These are phyloP conservation scores for Steinernema feltiae DNA, from an alignment of 1,140 invertebrate genomes.

Conservation along the genomic window DNA sequence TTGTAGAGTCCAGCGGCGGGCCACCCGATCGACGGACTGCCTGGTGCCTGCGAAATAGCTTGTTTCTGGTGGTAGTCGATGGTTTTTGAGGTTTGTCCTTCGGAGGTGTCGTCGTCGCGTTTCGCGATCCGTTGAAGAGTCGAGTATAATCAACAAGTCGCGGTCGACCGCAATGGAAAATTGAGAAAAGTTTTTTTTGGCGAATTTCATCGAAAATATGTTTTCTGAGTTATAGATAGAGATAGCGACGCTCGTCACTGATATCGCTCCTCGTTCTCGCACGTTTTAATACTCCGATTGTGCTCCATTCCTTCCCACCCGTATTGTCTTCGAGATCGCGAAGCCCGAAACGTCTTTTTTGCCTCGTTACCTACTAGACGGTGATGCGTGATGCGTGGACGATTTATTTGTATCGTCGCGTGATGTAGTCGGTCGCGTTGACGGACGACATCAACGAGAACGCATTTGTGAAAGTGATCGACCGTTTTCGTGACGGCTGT, in stretches of 20 bases:
- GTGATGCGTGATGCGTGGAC: not conserved
- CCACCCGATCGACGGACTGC: constrained; percentile 12
- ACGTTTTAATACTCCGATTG: no score
- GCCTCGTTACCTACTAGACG: no score
- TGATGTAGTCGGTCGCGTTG: not conserved
- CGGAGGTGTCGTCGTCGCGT: not conserved
- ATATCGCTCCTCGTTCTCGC: no score
- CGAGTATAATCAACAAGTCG: no score
- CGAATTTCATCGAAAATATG: no score
- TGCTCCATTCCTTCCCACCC: not conserved
- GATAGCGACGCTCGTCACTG: no score
- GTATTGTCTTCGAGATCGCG: no score
- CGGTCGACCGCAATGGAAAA: no score
- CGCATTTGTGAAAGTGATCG: not conserved
- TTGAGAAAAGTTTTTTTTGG: no score
- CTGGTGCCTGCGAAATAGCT: not conserved
- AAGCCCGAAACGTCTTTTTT: no score
- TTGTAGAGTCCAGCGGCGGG: not conserved
- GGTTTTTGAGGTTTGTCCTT: constrained; percentile 6
- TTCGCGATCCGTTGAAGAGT: no score
- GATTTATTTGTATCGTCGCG: not conserved
- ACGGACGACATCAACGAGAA: not conserved
- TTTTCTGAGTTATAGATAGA: no score
- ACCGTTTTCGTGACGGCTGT: not conserved
- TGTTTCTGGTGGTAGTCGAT: not conserved